Evolutionary conservation across 1,140 invertebrate species (phyloP).

Genomic region (Ceratina calcarata): DNA sequence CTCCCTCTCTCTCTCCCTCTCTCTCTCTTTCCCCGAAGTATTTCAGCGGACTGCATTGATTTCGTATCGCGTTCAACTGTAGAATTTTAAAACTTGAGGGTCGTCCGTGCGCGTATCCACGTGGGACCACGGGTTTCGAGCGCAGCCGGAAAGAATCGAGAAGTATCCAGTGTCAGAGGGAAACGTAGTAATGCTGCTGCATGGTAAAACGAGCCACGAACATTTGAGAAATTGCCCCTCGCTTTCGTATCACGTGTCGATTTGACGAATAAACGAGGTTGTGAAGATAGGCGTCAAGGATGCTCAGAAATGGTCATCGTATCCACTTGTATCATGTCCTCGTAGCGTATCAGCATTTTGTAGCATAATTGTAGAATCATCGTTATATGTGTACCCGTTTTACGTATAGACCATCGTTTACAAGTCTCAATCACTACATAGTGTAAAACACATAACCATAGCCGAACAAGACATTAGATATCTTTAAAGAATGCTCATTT

Average conservation of each 20-base stretch:
- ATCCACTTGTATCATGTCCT: not conserved
- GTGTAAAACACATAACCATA: no score
- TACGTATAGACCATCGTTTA: no score
- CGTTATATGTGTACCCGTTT: no score
- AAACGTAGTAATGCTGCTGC: conserved; percentile 27
- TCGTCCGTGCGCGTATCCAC: conserved; percentile 46
- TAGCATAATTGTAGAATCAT: no score
- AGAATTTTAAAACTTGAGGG: conserved; percentile 70
- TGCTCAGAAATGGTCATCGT: not conserved
- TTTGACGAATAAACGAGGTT: not conserved
- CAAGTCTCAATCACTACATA: no score
- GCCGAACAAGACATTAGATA: no score
- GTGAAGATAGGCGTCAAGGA: not conserved
- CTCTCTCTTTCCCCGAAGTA: conserved; percentile 11
- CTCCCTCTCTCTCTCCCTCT: not conserved
- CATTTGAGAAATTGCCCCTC: conserved; percentile 12
- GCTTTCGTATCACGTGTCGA: conserved; percentile 25
- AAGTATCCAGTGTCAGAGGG: conserved; percentile 67
- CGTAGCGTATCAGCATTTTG: no score
- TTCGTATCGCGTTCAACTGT: conserved; percentile 66
- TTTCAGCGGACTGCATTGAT: conserved; percentile 65
- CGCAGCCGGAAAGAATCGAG: not conserved
- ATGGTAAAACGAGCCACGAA: conserved; percentile 58
- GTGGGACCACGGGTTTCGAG: not conserved
- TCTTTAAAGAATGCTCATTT: no score